Evolutionary conservation across 2,888 invertebrate species (phyloP).

Genomic region (Eumacrocentrus americanus): DNA sequence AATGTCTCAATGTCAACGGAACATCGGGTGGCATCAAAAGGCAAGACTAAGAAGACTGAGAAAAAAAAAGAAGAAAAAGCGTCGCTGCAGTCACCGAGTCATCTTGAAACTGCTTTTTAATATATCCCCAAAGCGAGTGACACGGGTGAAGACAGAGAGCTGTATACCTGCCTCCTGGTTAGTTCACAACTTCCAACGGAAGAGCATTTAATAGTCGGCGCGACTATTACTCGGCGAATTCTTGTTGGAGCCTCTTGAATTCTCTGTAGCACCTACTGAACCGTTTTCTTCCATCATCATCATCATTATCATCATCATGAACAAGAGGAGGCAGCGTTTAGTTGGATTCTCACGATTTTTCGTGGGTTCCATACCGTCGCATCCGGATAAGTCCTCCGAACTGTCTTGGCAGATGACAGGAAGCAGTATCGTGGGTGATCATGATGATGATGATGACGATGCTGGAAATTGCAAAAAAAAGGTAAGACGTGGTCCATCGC

Average conservation of each 20-base stretch:
- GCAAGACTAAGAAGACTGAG: conserved; percentile 16
- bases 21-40: conserved; percentile 1
- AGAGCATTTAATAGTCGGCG: conserved; percentile 49
- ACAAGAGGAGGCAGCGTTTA: conserved; percentile 9
- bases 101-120: conserved; percentile 59
- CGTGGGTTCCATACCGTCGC: neutral
- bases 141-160: conserved; percentile 41
- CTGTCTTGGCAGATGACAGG: neutral
- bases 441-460: too few species aligned
- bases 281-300: neutral
- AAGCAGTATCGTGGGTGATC: too few species aligned
- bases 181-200: conserved; percentile 27
- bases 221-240: conserved; percentile 60
- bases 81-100: conserved; percentile 46
- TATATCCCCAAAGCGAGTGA: conserved; percentile 47
- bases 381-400: conserved; percentile 5
- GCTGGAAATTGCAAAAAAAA: too few species aligned
- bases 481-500: too few species aligned
- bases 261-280: neutral
- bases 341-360: conserved; percentile 20
- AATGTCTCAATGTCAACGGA: neutral
- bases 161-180: conserved; percentile 46
- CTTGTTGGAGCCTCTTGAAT: conserved; percentile 41
- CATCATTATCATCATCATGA: conserved; percentile 1
- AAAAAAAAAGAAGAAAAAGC: conserved; percentile 20